These are phyloP conservation scores for Onchidella celtica DNA, from an alignment of 2,888 invertebrate species.

Conservation along the genomic window DNA sequence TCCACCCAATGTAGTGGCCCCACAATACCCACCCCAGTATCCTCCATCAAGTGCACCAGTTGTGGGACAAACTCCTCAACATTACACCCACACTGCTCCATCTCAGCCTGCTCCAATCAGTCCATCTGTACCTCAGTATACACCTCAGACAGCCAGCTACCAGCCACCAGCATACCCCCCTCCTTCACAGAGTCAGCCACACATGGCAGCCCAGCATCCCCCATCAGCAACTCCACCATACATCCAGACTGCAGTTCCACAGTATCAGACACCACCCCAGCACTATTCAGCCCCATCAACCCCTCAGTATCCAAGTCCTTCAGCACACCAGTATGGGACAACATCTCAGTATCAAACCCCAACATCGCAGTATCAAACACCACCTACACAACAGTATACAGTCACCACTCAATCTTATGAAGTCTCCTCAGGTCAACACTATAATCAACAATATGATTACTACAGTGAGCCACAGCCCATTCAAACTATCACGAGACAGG, in stretches of 20 bases:
- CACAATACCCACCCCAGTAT: neutral
- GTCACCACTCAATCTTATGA: neutral
- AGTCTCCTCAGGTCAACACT: neutral
- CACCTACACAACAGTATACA: neutral
- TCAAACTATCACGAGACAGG: constrained; percentile 35
- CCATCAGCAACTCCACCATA: neutral
- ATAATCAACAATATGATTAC: constrained; percentile 15
- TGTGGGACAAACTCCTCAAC: neutral
- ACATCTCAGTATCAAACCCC: neutral
- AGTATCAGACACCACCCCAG: neutral
- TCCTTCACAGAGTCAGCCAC: neutral
- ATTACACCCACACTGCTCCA: neutral
- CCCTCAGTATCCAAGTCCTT: neutral
- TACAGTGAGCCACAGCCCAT: constrained; percentile 28
- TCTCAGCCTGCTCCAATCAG: neutral
- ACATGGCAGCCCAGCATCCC: neutral
- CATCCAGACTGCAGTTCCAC: neutral
- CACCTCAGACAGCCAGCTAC: neutral
- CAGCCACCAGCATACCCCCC: neutral
- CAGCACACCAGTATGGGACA: neutral
- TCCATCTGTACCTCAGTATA: neutral
- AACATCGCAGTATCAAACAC: neutral
- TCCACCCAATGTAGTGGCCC: neutral
- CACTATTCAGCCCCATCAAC: neutral
- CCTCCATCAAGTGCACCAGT: neutral